phyloP scores from a whole-genome alignment of 2,797 vertebrate species.

The Rallus crepitans region DNA sequence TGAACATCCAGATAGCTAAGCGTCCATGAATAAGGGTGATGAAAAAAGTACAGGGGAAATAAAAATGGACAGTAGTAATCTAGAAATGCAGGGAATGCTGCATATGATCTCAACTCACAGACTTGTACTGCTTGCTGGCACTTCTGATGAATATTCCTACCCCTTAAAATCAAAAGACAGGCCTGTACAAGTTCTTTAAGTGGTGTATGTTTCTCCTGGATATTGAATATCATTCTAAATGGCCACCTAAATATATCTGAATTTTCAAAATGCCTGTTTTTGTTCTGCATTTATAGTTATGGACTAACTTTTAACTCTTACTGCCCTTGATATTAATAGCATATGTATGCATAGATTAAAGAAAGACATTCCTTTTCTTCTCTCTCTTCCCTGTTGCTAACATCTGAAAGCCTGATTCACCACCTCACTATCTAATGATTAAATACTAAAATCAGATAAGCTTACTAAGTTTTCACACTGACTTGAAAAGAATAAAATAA shows the following conservation, averaged over 20 bases:
- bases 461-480: conserved; percentile 11
- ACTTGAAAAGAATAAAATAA: conserved; percentile 39
- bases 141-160: not conserved
- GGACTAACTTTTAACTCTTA: not conserved
- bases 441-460: conserved; percentile 40
- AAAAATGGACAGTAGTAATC: not conserved
- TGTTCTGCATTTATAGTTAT: not conserved
- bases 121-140: not conserved
- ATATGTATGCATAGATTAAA: not conserved
- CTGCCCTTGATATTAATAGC: not conserved
- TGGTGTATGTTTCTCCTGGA: not conserved
- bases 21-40: not conserved
- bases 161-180: not conserved
- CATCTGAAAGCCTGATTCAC: not conserved
- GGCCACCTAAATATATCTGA: not conserved
- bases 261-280: not conserved
- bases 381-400: not conserved
- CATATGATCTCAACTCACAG: not conserved
- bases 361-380: not conserved
- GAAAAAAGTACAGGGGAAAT: not conserved
- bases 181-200: not conserved
- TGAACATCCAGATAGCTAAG: not conserved
- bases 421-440: conserved; percentile 9
- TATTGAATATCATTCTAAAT: not conserved
- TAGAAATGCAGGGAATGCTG: not conserved